Evolutionary conservation across 2,113 vertebrate species (phyloP), one percentile per base, ranked within the genome.

Genomic region (Bufo gargarizans): DNA sequence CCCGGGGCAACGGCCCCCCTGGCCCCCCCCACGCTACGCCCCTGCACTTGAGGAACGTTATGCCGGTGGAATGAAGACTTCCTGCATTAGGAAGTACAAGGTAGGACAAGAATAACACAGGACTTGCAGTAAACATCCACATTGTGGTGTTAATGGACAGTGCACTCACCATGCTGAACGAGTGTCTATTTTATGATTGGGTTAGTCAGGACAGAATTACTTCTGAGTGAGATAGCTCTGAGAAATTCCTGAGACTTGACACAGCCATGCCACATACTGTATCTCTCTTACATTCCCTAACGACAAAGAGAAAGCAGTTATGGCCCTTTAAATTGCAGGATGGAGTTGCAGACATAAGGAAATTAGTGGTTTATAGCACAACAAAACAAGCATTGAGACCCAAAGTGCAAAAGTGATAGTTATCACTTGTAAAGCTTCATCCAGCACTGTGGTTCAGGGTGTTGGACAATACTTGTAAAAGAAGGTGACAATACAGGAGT

Each of bases 291-390:
- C 53, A 61, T 43, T 59, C n/a, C 43, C 33, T 13, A 63, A 12
- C 10, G 55, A 61, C 50, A 82, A 72, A 79, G 63, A 80, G 72
- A 67, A 72, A 67, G 78, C 61, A 59, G 49, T 81, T 74, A 72
- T 74, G 67, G 63, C 11, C 86, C 78, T 59, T 81, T 81, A 82
- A 82, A 87, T 82, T 82, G 65, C 86, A 87, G 86, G 86, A 82
- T 81, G 86, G 69, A 49, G 53, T 82, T 59, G 33, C 65, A 87
- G 65, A 80, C 53, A 20, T 58, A 72, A 87, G 86, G 77, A 81
- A 87, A 87, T 81, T 67, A 81, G 67, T 87, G 86, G 17, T 87
- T 82, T 82, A 87, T 87, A 33, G 17, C 78, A 63, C 63, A 67
- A 65, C 78, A 82, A 87, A 82, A 53, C 53, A 43, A 58, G 79